Conservation (phyloP, 2,888 invertebrate species). For the Rhyacophila evoluta region DNA sequence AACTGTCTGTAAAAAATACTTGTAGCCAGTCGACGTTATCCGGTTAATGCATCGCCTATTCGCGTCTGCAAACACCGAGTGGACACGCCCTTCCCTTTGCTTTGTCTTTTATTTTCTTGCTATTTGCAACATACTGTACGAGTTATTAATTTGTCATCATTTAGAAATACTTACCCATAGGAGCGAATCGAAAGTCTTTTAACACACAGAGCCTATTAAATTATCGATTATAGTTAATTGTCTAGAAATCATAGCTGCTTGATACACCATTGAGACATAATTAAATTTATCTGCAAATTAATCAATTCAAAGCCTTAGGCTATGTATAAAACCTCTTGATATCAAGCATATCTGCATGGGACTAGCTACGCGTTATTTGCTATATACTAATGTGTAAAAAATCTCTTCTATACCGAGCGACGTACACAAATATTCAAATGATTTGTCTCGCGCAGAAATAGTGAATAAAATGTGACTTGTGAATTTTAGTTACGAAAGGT, state of each 20-base stretch:
- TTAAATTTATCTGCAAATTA: neutral
- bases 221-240: neutral
- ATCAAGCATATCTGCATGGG: too few relatives aligned
- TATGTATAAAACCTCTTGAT: too few relatives aligned
- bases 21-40: neutral
- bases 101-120: neutral
- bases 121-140: neutral
- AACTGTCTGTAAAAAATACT: neutral
- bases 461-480: too few relatives aligned
- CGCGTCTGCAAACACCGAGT: neutral
- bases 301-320: neutral
- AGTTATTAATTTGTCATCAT: neutral
- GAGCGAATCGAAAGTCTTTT: neutral
- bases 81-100: neutral
- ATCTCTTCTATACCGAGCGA: too few relatives aligned
- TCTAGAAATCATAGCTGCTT: neutral
- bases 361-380: too few relatives aligned
- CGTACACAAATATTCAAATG: too few relatives aligned
- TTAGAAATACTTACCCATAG: neutral
- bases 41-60: neutral
- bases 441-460: too few relatives aligned
- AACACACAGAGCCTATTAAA: neutral
- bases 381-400: too few relatives aligned
- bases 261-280: neutral
- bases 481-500: too few relatives aligned